Percentiles rank a stretch among this genome's conserved stretches.
phyloP scores from a whole-genome alignment of 2,113 vertebrate genomes.

The Tursiops truncatus region DNA sequence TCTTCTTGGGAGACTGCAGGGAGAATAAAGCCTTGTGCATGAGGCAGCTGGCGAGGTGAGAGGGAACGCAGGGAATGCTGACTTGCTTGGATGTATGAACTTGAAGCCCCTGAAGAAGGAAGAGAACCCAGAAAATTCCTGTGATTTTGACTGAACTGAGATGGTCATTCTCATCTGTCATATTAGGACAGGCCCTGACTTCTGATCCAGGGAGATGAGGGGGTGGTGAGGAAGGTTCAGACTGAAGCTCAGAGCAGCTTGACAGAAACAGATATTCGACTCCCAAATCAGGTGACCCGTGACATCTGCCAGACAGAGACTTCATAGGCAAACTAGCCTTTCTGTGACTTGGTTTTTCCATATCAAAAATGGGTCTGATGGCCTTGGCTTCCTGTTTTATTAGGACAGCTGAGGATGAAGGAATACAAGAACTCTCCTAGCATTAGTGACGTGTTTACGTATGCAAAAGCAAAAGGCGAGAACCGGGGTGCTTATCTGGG shows the following conservation, averaged over 20 bases:
- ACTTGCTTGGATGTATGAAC: not conserved
- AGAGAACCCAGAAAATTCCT: not conserved
- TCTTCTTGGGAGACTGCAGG: not conserved
- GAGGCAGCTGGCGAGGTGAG: not conserved
- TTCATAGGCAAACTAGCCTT: not conserved
- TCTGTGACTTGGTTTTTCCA: not conserved
- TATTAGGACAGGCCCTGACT: not conserved
- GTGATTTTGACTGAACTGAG: not conserved
- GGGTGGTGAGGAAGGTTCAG: not conserved
- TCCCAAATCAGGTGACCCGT: accelerated
- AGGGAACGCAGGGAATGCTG: accelerated
- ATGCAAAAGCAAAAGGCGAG: not conserved
- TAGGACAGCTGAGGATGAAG: not conserved
- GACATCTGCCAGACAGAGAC: not conserved
- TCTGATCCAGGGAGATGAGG: not conserved
- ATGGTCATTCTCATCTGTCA: not conserved
- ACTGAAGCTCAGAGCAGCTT: not conserved
- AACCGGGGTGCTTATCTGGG: not conserved
- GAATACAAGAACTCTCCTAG: not conserved
- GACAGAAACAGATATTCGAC: not conserved
- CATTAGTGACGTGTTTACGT: not conserved
- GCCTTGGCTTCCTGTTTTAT: not conserved
- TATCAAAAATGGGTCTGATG: not conserved
- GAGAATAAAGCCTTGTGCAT: not conserved
- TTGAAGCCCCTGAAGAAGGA: not conserved